Base-by-base conservation (phyloP, 2,113 vertebrate genomes). In the Procavia capensis region DNA sequence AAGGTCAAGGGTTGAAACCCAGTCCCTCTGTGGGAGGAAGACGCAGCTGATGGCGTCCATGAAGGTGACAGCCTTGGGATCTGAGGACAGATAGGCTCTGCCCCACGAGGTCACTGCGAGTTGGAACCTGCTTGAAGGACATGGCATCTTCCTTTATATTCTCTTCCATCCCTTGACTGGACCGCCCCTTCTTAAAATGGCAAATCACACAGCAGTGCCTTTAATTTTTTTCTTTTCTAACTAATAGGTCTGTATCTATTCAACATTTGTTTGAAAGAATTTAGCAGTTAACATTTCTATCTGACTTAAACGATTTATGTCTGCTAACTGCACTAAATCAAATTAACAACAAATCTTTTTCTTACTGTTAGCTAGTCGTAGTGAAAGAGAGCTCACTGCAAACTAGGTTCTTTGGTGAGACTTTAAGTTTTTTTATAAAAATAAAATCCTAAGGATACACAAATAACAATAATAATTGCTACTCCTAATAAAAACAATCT, bases 261-360 rank as follows among this genome's bases (percentile, higher is more conserved):
- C 17, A 82, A 43, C 43, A 61, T 90, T 72, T 81, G 45, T 66
- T 82, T 41, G 34, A 5, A 59, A 43, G 19, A 81, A 36, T 41
- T 74, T 74, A 81, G 84, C 81, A 82, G 88, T 85, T 94, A 90
- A 6, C 34, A 41, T 78, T 86, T 68, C 34, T 74, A 31, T 88
- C 39, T 94, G 54, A 91, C 4, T 41, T 93, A 63, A 85, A 81
- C 45, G 3, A 63, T 91, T 90, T 64, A 70, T 89, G 8, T 31
- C 66, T 82, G 13, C 57, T 88, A 80, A 61, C 19, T 85, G 59
- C 20, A 88, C 79, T 68, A 85, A 92, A 47, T 36, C 17, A 63
- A 92, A 78, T 96, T 91, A 93, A 20, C 47, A 41, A 54, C 63
- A 9, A 24, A 85, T 45, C 20, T 94, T 86, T 85, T 80, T 29